Percentiles rank a stretch among this genome's conserved stretches.
Evolutionary conservation across 2,113 vertebrate species (phyloP).

Genomic region (Thinocorus orbignyianus): DNA sequence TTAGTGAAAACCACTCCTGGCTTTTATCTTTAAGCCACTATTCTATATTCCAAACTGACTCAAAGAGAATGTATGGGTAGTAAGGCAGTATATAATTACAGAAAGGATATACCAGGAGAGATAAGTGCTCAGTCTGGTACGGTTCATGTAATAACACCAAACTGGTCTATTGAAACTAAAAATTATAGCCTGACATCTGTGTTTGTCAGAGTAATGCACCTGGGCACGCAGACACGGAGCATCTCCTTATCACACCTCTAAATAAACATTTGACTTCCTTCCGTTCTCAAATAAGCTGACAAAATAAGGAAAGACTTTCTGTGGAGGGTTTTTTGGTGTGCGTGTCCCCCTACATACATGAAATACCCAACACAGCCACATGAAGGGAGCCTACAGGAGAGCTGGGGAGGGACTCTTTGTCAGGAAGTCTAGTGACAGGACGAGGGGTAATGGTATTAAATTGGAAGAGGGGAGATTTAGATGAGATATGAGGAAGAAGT

Average conservation of each 20-base stretch:
- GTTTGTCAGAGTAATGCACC: background rate
- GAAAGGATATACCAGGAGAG: background rate
- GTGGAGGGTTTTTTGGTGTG: background rate
- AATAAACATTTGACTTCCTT: background rate
- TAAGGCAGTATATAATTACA: background rate
- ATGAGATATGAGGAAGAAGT: no score
- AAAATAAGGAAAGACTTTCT: background rate
- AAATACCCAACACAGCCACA: background rate
- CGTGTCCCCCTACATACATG: rapidly evolving
- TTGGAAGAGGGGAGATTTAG: no score
- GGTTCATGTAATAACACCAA: background rate
- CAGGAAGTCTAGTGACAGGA: no score
- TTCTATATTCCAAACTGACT: background rate
- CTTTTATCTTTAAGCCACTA: background rate
- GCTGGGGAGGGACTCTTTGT: no score
- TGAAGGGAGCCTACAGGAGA: no score
- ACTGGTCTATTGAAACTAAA: background rate
- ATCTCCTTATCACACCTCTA: background rate
- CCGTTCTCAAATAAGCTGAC: background rate
- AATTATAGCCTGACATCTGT: background rate
- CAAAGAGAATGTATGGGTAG: background rate
- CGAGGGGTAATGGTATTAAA: no score
- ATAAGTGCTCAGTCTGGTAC: background rate
- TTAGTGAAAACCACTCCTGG: background rate
- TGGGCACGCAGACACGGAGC: background rate